Percentiles rank a stretch among this genome's conserved stretches.
Conservation (phyloP, 2,797 vertebrate species). For the Protosalanx chinensis region DNA sequence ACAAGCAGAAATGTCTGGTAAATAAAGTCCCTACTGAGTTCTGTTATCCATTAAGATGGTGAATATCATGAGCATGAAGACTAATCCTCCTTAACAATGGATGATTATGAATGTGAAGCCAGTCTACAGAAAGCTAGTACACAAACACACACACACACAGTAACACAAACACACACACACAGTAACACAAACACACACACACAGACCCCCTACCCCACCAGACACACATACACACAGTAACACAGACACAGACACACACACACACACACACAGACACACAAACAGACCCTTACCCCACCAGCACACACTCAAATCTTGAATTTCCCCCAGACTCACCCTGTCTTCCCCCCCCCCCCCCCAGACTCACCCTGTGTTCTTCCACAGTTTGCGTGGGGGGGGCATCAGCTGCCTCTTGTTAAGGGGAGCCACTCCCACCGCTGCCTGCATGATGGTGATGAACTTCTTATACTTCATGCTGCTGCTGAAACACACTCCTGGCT, state of each 20-base stretch:
- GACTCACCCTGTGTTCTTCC: slow-evolving; percentile 84
- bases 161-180: slow-evolving; percentile 4
- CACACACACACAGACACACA: background rate
- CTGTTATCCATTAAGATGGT: too few relatives aligned
- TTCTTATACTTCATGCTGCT: slow-evolving; percentile 88
- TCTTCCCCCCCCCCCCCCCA: background rate
- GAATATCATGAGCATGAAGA: too few relatives aligned
- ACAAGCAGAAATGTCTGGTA: too few relatives aligned
- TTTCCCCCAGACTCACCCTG: background rate
- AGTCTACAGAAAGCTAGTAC: too few relatives aligned
- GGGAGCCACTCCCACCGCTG: slow-evolving; percentile 83
- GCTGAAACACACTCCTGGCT: background rate
- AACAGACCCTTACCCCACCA: background rate
- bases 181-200: slow-evolving; percentile 5
- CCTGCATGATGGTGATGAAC: slow-evolving; percentile 87
- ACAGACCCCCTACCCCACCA: background rate
- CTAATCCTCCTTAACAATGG: too few relatives aligned
- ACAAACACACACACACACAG: background rate
- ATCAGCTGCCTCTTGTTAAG: slow-evolving; percentile 90
- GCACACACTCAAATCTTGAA: too few relatives aligned
- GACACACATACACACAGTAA: too few relatives aligned
- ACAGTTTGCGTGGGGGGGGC: slow-evolving; percentile 82
- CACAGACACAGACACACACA: background rate
- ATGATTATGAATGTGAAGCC: too few relatives aligned
- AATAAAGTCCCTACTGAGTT: too few relatives aligned